Evolutionary conservation across 2,888 invertebrate genomes (phyloP), one percentile per base, ranked within the genome.

Genomic region (Eurois occulta): DNA sequence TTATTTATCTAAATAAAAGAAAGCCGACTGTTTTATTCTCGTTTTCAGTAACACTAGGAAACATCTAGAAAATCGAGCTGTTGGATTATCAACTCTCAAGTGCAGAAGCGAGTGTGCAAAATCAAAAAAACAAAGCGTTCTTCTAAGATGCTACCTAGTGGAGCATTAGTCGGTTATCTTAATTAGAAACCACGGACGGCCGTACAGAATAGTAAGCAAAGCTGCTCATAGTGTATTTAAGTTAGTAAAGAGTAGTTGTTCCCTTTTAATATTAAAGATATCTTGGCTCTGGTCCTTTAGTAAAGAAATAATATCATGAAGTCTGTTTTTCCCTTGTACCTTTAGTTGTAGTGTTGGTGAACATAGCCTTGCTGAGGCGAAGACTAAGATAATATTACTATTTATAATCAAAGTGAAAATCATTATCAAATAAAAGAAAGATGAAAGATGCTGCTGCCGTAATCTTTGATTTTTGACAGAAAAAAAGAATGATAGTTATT

Each of bases 1-100:
- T 74, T 65, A 81, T 77, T 72, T 64, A 72, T 72, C n/a, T 24
- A 65, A 73, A 85, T 65, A 11, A 62, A 60, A 81, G 68, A 83
- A 71, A 62, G 46, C 74, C 43, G n/a, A 55, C 28, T 16, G 8
- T 32, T 60, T 21, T 32, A 21, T 32, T 60, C 10, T 10, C 18
- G 32, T 32, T 32, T 32, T 21, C 21, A 60, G 32, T 60, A 18
- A 60, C 28, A 28, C 60, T 28, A 28, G 32, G 18, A 10, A 32
- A 21, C 32, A 60, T 32, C 18, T 21, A 60, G 32, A 58, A 18
- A 10, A 60, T 60, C 3, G 3, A 32, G 60, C 8, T 60, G 8
- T 32, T 32, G 60, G 60, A 60, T 60, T 60, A 32, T 60, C 18
- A 32, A 18, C 60, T 60, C 32, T 60, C 32, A 60, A 60, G 32